phyloP scores from a whole-genome alignment of 2,113 vertebrate genomes.

The Meleagris gallopavo region DNA sequence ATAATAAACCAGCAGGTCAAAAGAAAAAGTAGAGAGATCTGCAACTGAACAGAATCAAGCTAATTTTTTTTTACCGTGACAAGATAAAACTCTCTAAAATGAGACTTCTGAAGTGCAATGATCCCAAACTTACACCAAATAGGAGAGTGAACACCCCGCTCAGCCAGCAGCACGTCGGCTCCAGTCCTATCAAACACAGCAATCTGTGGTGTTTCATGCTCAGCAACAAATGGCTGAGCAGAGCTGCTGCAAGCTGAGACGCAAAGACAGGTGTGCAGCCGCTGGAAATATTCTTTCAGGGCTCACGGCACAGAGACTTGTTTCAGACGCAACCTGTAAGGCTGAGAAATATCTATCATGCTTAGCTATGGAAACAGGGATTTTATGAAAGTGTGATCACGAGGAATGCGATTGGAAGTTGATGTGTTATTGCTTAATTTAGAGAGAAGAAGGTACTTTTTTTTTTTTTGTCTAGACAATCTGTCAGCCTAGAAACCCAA shows the following conservation, averaged over 20 bases:
- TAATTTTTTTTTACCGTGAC: neutral
- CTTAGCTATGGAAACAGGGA: neutral
- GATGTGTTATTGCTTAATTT: slow-evolving; percentile 37
- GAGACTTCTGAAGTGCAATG: neutral
- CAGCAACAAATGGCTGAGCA: slow-evolving; percentile 37
- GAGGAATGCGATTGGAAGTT: slow-evolving; percentile 42
- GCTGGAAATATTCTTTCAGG: slow-evolving; percentile 11
- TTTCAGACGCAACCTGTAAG: slow-evolving; percentile 41
- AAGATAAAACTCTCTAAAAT: neutral
- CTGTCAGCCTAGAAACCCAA: slow-evolving; percentile 71
- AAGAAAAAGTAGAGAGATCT: neutral
- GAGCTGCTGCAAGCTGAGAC: neutral
- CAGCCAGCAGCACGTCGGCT: neutral
- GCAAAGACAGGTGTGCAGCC: slow-evolving; percentile 38
- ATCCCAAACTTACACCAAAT: neutral
- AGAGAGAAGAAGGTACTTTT: slow-evolving; percentile 35
- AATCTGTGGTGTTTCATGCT: neutral
- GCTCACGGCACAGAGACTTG: neutral
- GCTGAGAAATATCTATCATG: slow-evolving; percentile 31
- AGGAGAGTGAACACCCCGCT: rapidly evolving
- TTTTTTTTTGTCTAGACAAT: slow-evolving; percentile 46
- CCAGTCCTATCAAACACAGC: rapidly evolving
- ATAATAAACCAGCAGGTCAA: slow-evolving; percentile 62
- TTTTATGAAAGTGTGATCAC: slow-evolving; percentile 3
- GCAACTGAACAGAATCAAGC: neutral